These are phyloP conservation scores for Bombus confusus DNA, from an alignment of 1,140 invertebrate genomes.

Conservation along the genomic window DNA sequence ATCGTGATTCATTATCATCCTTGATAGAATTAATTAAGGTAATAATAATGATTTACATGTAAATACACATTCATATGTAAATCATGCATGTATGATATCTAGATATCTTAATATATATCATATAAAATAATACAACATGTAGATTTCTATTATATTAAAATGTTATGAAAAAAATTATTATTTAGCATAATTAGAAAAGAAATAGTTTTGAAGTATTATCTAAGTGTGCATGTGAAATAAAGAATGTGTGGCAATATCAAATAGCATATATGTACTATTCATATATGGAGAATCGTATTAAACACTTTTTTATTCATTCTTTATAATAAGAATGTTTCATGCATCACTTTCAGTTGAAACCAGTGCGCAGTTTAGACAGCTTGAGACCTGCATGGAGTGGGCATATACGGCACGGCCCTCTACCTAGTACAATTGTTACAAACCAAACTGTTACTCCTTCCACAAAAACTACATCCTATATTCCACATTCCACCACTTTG, in stretches of 20 bases:
- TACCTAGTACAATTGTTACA: slow-evolving; percentile 76
- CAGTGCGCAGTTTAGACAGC: slow-evolving; percentile 85
- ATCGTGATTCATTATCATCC: background rate
- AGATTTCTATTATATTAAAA: background rate
- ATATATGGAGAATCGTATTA: background rate
- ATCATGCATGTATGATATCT: slow-evolving; percentile 7
- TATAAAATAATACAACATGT: background rate
- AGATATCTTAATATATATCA: background rate
- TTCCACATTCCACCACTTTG: slow-evolving; percentile 1
- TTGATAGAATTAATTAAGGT: background rate
- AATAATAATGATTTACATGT: background rate
- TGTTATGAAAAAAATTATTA: background rate
- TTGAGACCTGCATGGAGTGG: slow-evolving; percentile 82
- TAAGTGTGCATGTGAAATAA: slow-evolving; percentile 8
- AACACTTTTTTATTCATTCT: slow-evolving; percentile 8
- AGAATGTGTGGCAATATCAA: background rate
- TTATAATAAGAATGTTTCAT: slow-evolving; percentile 54
- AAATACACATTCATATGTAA: background rate
- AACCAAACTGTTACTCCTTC: slow-evolving; percentile 55
- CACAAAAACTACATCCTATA: slow-evolving; percentile 55
- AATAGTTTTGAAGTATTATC: background rate
- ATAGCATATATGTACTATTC: background rate
- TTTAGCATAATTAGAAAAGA: background rate
- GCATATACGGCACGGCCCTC: slow-evolving; percentile 76
- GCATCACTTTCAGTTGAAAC: slow-evolving; percentile 84